These are phyloP conservation scores for Tigriopus japonicus DNA, from an alignment of 1,140 invertebrate species.

Conservation along the genomic window DNA sequence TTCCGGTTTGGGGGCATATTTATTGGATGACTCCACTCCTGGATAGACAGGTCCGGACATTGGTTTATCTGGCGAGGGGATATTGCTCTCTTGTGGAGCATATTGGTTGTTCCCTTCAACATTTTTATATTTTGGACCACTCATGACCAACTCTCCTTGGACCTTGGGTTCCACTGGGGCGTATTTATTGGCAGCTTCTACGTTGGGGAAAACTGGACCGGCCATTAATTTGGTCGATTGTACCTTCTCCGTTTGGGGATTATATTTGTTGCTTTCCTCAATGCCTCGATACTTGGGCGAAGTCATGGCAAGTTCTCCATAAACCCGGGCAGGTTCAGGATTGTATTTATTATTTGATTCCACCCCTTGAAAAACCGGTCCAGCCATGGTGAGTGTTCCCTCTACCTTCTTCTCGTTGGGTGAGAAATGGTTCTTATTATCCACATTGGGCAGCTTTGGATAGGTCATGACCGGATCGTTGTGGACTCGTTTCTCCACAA, in stretches of 20 bases:
- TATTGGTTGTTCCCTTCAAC: too few species aligned
- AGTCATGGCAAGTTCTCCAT: background rate
- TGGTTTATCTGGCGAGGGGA: too few species aligned
- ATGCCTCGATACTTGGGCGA: background rate
- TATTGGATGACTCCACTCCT: slow-evolving; percentile 4
- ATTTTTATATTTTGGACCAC: background rate
- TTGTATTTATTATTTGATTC: slow-evolving; percentile 4
- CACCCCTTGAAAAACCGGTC: slow-evolving; percentile 7
- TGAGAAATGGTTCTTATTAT: background rate
- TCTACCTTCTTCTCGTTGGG: background rate
- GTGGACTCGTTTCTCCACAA: slow-evolving; percentile 3
- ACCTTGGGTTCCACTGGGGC: background rate
- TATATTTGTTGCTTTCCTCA: background rate
- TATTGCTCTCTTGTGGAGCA: too few species aligned
- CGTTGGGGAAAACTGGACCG: slow-evolving; percentile 6
- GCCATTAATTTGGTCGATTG: slow-evolving; percentile 1
- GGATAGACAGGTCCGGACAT: background rate
- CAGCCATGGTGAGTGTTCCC: background rate
- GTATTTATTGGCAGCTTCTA: slow-evolving; percentile 3
- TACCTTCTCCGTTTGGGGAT: slow-evolving; percentile 4
- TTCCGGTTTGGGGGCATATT: background rate
- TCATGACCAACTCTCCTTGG: background rate
- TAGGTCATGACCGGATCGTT: background rate
- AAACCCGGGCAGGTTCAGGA: background rate
- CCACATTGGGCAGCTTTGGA: slow-evolving; percentile 7